These are phyloP conservation scores for Alces alces DNA, from an alignment of 2,113 vertebrate species.

Conservation along the genomic window DNA sequence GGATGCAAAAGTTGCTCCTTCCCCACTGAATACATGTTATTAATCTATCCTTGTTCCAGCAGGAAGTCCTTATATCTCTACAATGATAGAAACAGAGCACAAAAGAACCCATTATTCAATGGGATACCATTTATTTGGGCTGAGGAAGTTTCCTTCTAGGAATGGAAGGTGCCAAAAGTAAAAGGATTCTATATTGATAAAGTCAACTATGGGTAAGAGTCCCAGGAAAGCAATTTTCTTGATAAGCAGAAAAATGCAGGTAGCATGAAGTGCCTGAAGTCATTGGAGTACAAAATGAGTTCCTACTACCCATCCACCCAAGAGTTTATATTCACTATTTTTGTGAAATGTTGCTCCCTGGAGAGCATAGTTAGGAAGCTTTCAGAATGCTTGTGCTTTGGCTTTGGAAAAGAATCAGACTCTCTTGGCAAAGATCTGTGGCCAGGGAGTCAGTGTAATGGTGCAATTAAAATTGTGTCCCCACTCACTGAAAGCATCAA, in stretches of 20 bases:
- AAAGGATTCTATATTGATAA: background rate
- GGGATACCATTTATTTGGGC: background rate
- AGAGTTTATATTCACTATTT: background rate
- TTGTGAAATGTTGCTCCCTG: background rate
- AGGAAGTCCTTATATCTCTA: background rate
- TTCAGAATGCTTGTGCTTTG: constrained; percentile 40
- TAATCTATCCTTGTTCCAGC: background rate
- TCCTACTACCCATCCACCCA: background rate
- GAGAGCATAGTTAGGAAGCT: background rate
- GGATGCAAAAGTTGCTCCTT: background rate
- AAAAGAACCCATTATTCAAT: background rate
- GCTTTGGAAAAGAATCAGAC: constrained; percentile 31
- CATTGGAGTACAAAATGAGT: background rate
- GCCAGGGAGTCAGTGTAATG: background rate
- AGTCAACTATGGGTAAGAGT: background rate
- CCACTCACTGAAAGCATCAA: constrained; percentile 1
- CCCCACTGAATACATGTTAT: background rate
- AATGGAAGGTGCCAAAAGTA: background rate
- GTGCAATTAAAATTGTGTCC: constrained; percentile 32
- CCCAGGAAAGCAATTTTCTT: background rate
- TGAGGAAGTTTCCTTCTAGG: background rate
- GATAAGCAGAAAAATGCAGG: background rate
- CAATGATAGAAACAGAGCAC: background rate
- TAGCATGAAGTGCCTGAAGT: background rate
- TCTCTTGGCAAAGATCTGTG: constrained; percentile 11